Percentiles rank a stretch among this genome's conserved stretches.
Conservation (phyloP, 2,888 invertebrate species). For the Synergus laeviventris region DNA sequence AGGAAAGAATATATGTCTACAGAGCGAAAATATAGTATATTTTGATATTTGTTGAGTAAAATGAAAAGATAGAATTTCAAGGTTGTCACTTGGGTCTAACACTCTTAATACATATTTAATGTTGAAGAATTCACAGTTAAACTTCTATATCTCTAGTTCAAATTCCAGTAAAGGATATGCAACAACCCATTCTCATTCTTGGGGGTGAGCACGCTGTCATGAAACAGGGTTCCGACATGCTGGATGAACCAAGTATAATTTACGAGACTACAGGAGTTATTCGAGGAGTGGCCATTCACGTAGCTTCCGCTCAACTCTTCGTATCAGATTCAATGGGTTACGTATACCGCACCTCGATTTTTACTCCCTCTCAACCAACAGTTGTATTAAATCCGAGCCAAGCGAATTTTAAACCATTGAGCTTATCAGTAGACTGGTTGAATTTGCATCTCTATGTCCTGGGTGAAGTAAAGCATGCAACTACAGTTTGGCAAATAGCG, state of each 20-base stretch:
- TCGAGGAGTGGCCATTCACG: constrained; percentile 86
- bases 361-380: constrained; percentile 60
- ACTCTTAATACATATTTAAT: constrained; percentile 25
- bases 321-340: constrained; percentile 85
- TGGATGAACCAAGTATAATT: constrained; percentile 82
- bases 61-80: too few species aligned
- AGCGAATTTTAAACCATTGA: constrained; percentile 82
- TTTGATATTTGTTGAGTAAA: too few species aligned
- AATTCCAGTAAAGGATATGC: constrained; percentile 81
- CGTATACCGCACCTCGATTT: constrained; percentile 78
- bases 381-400: constrained; percentile 79
- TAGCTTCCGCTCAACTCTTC: constrained; percentile 84
- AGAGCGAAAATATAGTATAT: too few species aligned
- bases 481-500: constrained; percentile 84
- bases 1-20: too few species aligned
- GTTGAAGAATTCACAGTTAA: constrained; percentile 45
- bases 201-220: constrained; percentile 83
- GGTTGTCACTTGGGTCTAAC: too few species aligned
- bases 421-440: constrained; percentile 92
- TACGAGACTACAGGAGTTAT: constrained; percentile 80
- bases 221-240: constrained; percentile 82
- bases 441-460: constrained; percentile 90
- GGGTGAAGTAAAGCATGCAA: constrained; percentile 82
- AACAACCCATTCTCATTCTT: constrained; percentile 84
- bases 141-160: constrained; percentile 39